phyloP scores from a whole-genome alignment of 2,113 vertebrate genomes.

The Melierax canorus region DNA sequence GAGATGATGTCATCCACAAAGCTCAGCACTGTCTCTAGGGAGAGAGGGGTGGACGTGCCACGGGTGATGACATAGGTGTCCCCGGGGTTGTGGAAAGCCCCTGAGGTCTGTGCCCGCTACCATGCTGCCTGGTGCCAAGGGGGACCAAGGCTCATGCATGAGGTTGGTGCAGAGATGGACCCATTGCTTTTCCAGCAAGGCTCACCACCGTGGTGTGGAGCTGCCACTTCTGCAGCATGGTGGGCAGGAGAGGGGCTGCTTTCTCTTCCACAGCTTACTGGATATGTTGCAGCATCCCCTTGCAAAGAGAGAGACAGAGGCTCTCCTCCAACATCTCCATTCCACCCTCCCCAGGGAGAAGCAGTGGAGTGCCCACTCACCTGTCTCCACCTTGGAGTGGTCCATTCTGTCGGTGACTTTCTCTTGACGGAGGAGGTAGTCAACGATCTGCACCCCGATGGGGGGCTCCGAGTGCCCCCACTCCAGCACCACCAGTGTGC shows the following conservation, averaged over 20 bases:
- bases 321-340: not conserved
- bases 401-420: constrained; percentile 93
- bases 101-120: not conserved
- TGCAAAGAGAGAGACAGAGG: not conserved
- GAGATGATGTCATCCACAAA: constrained; percentile 97
- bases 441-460: constrained; percentile 91
- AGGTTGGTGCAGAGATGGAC: not conserved
- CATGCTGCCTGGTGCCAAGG: not conserved
- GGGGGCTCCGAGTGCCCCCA: constrained; percentile 94
- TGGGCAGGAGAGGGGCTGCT: not conserved
- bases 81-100: not conserved
- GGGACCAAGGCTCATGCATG: not conserved
- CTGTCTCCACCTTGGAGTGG: constrained; percentile 96
- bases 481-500: constrained; percentile 92
- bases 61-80: not conserved
- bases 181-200: not conserved
- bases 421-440: constrained; percentile 97
- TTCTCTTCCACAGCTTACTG: not conserved
- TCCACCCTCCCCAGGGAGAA: not conserved
- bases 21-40: constrained; percentile 90
- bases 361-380: constrained; percentile 58
- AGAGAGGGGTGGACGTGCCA: not conserved
- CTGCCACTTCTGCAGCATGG: not conserved
- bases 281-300: not conserved
- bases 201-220: not conserved